Evolutionary conservation across 1,140 invertebrate genomes (phyloP).

Genomic region (Trichonephila clavata): DNA sequence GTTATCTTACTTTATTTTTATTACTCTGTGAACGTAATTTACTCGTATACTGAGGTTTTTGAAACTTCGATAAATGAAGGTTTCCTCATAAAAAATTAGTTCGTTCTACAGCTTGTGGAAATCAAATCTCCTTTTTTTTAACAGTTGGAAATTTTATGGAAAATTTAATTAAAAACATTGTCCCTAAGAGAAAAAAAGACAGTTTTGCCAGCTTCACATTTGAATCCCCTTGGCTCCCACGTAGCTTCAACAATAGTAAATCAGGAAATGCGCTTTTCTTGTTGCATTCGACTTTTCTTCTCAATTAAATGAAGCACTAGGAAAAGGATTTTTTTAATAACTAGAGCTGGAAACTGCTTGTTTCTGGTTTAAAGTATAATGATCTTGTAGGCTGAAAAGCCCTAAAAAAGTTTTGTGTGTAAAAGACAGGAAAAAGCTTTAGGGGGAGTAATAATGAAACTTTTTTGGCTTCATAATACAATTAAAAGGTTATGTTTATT

Average conservation of each 20-base stretch:
- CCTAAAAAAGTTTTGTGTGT: not conserved
- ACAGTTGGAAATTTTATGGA: not conserved
- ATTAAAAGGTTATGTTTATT: not conserved
- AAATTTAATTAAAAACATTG: constrained; percentile 6
- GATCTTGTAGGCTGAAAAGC: not conserved
- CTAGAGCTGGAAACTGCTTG: not conserved
- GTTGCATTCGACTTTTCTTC: not conserved
- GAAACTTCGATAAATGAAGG: no score
- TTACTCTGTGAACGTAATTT: no score
- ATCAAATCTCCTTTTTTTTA: not conserved
- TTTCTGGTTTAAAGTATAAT: not conserved
- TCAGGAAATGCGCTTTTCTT: not conserved
- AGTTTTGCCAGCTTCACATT: not conserved
- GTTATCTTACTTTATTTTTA: no score
- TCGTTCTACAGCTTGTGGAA: not conserved
- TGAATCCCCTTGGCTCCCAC: not conserved
- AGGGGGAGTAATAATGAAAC: not conserved
- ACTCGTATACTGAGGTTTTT: no score
- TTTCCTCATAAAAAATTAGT: not conserved
- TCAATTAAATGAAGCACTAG: not conserved
- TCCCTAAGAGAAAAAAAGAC: not conserved
- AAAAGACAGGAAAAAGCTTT: not conserved
- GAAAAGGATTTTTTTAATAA: not conserved
- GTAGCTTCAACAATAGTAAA: not conserved
- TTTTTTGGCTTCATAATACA: not conserved